Evolutionary conservation across 2,888 invertebrate genomes (phyloP), one percentile per base, ranked within the genome.

Genomic region (Tryphoninae sp.): DNA sequence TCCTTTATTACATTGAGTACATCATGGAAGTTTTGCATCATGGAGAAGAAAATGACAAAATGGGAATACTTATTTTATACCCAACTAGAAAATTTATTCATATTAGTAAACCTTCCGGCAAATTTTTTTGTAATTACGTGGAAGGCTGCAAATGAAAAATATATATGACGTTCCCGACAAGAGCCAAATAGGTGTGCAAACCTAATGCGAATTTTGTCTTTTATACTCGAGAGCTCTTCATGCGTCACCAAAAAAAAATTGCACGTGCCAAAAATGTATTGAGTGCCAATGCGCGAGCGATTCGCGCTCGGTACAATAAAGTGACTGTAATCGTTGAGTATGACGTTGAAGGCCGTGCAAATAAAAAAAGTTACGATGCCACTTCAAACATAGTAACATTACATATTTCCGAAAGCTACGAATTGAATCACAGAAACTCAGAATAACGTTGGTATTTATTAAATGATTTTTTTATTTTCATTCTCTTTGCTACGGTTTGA

Each of bases 331-430:
- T 59, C 58, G 22, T 2, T 67, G 42, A 16, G 4, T 49, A 19
- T 51, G 51, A 67, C 58, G 59, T 75, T 67, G 67, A 67, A 67
- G 75, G 75, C 19, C 75, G 75, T 9, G 67, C 0, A 22, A 19
- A 3, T n/a, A 13, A 51, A 26, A 26, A 59, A 73, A 64, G 23
- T 40, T 1, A 33, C 58, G 51, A 33, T 61, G 7, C 22, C 61
- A 61, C 55, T 33, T 53, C n/a, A 53, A 16, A 26, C 26, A n/a
- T 51, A 45, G 69, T 4, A 22, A 19, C 23, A 64, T 53, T 19
- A 16, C 1, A 51, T 45, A 8, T 19, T 16, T 55, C 33, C 22
- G 19, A 7, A 8, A 19, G 55, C 19, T 8, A 55, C 22, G 7
- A 55, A 22, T 55, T 19, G 0, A 8, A 19, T 9, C 16, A 8